phyloP scores from a whole-genome alignment of 2,888 invertebrate species.

The Scaptomyza cyrtandrae region DNA sequence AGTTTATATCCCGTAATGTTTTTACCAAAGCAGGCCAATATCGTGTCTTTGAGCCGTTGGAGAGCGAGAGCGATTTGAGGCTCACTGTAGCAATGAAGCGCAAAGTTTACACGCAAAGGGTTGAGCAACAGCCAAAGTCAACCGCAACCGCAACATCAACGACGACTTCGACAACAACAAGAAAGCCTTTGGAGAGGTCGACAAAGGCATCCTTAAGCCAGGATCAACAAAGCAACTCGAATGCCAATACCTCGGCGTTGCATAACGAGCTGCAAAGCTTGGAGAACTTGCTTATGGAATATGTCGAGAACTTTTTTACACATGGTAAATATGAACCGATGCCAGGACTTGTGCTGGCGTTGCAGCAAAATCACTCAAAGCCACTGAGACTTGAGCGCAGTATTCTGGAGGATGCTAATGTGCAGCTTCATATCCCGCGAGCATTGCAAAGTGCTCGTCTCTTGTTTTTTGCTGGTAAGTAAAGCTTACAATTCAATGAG shows the following conservation, averaged over 20 bases:
- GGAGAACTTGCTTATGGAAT: slow-evolving; percentile 78
- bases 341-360: slow-evolving; percentile 74
- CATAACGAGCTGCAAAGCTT: slow-evolving; percentile 69
- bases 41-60: slow-evolving; percentile 78
- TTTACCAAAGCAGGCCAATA: slow-evolving; percentile 82
- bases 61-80: slow-evolving; percentile 78
- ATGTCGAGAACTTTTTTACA: slow-evolving; percentile 75
- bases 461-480: slow-evolving; percentile 87
- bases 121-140: slow-evolving; percentile 14
- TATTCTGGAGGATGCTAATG: slow-evolving; percentile 71
- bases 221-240: slow-evolving; percentile 2
- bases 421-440: slow-evolving; percentile 88
- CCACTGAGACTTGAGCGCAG: slow-evolving; percentile 86
- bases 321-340: slow-evolving; percentile 77
- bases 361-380: slow-evolving; percentile 64
- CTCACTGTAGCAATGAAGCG: slow-evolving; percentile 53
- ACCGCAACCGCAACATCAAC: slow-evolving; percentile 7
- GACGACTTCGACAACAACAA: slow-evolving; percentile 9
- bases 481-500: no score
- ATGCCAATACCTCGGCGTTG: slow-evolving; percentile 38
- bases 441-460: slow-evolving; percentile 87
- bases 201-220: not conserved
- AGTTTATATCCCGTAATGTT: slow-evolving; percentile 77
- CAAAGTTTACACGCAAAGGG: slow-evolving; percentile 44
- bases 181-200: slow-evolving; percentile 17